These are phyloP conservation scores for Clarias gariepinus DNA, from an alignment of 2,113 vertebrate genomes.

Conservation along the genomic window DNA sequence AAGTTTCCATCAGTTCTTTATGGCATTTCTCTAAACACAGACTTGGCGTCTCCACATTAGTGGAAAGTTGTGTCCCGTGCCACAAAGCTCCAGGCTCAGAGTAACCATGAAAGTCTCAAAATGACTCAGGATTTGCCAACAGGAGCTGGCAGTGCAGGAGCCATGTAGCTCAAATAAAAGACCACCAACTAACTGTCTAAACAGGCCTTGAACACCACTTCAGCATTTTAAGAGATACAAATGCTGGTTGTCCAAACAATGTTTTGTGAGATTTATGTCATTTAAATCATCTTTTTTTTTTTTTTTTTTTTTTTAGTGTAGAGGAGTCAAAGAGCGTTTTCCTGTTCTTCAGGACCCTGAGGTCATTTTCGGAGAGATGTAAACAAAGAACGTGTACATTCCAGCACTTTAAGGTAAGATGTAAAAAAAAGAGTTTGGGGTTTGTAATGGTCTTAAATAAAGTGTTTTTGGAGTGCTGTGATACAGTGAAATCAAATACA, in stretches of 20 bases:
- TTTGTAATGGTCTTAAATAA: neutral
- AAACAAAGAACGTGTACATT: conserved; percentile 79
- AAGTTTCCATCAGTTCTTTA: conserved; percentile 68
- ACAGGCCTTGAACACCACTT: neutral
- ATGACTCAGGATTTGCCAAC: conserved; percentile 50
- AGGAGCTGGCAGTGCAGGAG: conserved; percentile 14
- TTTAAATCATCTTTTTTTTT: neutral
- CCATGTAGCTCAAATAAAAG: conserved; percentile 38
- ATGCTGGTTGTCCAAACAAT: neutral
- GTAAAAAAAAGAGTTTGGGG: neutral
- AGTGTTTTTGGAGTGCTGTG: neutral
- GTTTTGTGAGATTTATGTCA: neutral
- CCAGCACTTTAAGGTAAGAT: conserved; percentile 85
- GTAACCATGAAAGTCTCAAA: conserved; percentile 63
- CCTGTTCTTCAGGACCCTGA: conserved; percentile 83
- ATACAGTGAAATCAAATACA: neutral
- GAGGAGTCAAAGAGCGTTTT: conserved; percentile 77
- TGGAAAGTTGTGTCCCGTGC: conserved; percentile 69
- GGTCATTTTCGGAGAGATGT: conserved; percentile 76
- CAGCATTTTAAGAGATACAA: neutral
- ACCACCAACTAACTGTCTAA: conserved; percentile 28
- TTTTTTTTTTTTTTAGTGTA: conserved; percentile 66
- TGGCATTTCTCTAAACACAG: conserved; percentile 44
- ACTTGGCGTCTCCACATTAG: conserved; percentile 47
- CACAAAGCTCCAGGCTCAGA: conserved; percentile 60